These are phyloP conservation scores for Eilema caniola DNA, from an alignment of 2,888 invertebrate species.

Conservation along the genomic window DNA sequence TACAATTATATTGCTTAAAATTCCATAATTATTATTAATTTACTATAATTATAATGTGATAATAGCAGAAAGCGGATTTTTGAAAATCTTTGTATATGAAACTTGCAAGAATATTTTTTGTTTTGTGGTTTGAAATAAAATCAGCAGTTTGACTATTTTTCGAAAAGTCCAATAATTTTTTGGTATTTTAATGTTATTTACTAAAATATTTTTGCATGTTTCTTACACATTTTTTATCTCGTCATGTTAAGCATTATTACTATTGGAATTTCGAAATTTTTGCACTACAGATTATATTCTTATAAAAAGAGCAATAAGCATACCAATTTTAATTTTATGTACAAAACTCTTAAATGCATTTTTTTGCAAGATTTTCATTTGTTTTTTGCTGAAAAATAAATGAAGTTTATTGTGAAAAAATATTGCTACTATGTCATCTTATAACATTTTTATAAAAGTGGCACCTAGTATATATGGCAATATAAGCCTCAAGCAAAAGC, in stretches of 20 bases:
- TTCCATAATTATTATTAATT: conserved; percentile 64
- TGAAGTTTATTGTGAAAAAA: not conserved
- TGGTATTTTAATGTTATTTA: conserved; percentile 18
- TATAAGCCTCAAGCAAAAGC: not conserved
- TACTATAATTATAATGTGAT: conserved; percentile 57
- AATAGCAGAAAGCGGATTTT: conserved; percentile 57
- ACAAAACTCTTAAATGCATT: conserved; percentile 81
- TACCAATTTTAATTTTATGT: conserved; percentile 85
- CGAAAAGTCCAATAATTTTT: conserved; percentile 23
- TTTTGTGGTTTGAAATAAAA: conserved; percentile 18
- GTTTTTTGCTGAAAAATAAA: conserved; percentile 51
- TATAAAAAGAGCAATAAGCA: conserved; percentile 74
- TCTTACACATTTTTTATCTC: conserved; percentile 41
- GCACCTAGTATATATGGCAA: not conserved
- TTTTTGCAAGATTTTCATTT: conserved; percentile 40
- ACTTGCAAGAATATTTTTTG: conserved; percentile 45
- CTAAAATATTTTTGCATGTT: conserved; percentile 45
- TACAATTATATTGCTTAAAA: conserved; percentile 78
- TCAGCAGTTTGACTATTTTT: conserved; percentile 39
- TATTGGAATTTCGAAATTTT: conserved; percentile 76
- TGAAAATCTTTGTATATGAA: conserved; percentile 41
- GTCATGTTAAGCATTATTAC: conserved; percentile 47
- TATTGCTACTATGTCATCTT: not conserved
- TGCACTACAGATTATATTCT: conserved; percentile 72
- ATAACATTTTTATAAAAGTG: not conserved